These are phyloP conservation scores for Volucella inflata DNA, from an alignment of 2,888 invertebrate species.

Conservation along the genomic window DNA sequence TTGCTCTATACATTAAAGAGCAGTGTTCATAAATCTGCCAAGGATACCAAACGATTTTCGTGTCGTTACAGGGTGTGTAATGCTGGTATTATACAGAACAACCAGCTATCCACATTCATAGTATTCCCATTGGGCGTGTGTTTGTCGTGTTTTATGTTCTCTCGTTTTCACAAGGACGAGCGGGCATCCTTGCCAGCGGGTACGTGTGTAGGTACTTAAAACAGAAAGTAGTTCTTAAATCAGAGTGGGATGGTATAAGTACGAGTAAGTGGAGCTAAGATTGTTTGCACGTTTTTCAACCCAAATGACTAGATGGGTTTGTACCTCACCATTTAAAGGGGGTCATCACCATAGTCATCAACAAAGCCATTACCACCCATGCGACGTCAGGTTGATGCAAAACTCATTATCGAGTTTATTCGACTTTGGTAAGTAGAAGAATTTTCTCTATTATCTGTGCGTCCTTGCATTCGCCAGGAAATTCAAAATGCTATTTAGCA, in stretches of 20 bases:
- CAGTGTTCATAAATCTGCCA: slow-evolving; percentile 24
- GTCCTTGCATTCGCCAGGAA: background rate
- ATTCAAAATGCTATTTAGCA: slow-evolving; percentile 21
- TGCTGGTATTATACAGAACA: background rate
- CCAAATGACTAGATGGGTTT: slow-evolving; percentile 55
- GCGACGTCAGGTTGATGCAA: slow-evolving; percentile 66
- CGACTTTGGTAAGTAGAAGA: slow-evolving; percentile 71
- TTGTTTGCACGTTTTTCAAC: slow-evolving; percentile 22
- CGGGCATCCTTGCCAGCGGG: slow-evolving; percentile 41
- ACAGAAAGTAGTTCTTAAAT: slow-evolving; percentile 54
- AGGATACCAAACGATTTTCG: slow-evolving; percentile 64
- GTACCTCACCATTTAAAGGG: background rate
- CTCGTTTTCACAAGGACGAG: slow-evolving; percentile 58
- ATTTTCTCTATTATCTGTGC: slow-evolving; percentile 49
- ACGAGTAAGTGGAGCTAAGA: slow-evolving; percentile 18
- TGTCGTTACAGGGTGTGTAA: slow-evolving; percentile 65
- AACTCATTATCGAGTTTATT: slow-evolving; percentile 73
- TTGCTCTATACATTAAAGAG: slow-evolving; percentile 1
- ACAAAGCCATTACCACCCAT: slow-evolving; percentile 53
- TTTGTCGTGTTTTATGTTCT: slow-evolving; percentile 57
- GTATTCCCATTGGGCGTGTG: slow-evolving; percentile 1
- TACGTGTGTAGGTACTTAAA: slow-evolving; percentile 50
- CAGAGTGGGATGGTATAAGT: background rate
- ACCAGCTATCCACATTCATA: background rate
- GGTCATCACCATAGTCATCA: slow-evolving; percentile 8